phyloP scores from a whole-genome alignment of 2,113 vertebrate species.

The Gallinago paraguaiae region DNA sequence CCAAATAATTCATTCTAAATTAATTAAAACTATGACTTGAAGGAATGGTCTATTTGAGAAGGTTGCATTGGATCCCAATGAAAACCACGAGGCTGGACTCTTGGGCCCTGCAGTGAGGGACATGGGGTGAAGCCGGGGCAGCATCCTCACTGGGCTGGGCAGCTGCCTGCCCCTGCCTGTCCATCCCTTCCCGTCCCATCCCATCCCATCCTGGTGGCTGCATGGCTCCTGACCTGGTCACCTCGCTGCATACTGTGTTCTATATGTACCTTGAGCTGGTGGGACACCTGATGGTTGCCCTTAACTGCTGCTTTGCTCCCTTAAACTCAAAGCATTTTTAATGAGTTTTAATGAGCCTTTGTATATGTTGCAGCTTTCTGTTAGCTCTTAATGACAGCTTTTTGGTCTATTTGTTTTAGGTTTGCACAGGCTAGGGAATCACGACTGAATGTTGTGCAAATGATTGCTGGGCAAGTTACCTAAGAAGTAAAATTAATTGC shows the following conservation, averaged over 20 bases:
- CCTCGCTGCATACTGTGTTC: neutral
- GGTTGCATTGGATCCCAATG: rapidly evolving
- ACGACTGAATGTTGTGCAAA: neutral
- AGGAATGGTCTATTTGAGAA: neutral
- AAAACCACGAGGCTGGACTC: neutral
- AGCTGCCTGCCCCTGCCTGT: neutral
- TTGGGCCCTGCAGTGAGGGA: neutral
- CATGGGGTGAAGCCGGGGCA: neutral
- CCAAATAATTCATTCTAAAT: neutral
- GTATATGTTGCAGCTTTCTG: neutral
- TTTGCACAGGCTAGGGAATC: neutral
- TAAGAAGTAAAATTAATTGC: neutral
- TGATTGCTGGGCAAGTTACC: neutral
- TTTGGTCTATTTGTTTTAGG: neutral
- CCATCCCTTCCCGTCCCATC: too few species aligned
- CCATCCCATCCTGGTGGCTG: neutral
- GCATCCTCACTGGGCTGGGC: neutral
- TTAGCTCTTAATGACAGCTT: neutral
- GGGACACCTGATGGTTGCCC: neutral
- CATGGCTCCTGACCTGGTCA: neutral
- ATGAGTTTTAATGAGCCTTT: neutral
- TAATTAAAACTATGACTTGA: neutral
- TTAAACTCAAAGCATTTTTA: neutral
- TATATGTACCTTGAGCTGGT: neutral
- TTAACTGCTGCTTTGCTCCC: neutral